Conservation (phyloP, 53 echinoderm and acorn worm genomes). For the Holothuria scabra region DNA sequence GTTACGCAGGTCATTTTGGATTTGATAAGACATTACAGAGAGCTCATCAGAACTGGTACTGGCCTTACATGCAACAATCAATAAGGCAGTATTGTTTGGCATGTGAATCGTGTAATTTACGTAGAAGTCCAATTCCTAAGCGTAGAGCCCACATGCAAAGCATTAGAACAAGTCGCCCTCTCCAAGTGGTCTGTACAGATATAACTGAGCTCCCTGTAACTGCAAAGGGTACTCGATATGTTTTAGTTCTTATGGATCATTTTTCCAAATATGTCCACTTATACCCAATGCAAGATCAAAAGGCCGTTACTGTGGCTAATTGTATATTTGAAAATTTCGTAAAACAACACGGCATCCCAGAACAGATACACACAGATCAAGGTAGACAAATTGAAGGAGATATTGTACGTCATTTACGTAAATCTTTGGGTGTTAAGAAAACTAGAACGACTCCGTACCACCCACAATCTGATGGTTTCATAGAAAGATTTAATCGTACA, state of each 20-base stretch:
- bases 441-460: constrained; percentile 46
- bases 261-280: constrained; percentile 68
- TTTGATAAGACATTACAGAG: constrained; percentile 25
- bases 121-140: constrained; percentile 50
- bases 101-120: constrained; percentile 49
- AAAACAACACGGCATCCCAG: constrained; percentile 50
- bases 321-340: constrained; percentile 54
- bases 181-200: constrained; percentile 67
- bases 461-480: too few species aligned
- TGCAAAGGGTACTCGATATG: constrained; percentile 50
- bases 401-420: not conserved
- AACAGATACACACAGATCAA: too few species aligned
- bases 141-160: constrained; percentile 51
- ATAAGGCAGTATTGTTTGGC: constrained; percentile 41
- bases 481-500: not conserved
- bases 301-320: constrained; percentile 54
- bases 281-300: constrained; percentile 57
- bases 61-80: constrained; percentile 62
- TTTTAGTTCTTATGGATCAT: constrained; percentile 68
- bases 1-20: too few species aligned
- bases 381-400: constrained; percentile 51
- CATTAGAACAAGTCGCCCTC: constrained; percentile 27
- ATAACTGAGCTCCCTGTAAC: constrained; percentile 63
- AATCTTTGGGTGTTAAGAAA: not conserved
- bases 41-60: constrained; percentile 50